Base-by-base conservation (phyloP, 2,797 vertebrate genomes). In the Poliocrania exsul region DNA sequence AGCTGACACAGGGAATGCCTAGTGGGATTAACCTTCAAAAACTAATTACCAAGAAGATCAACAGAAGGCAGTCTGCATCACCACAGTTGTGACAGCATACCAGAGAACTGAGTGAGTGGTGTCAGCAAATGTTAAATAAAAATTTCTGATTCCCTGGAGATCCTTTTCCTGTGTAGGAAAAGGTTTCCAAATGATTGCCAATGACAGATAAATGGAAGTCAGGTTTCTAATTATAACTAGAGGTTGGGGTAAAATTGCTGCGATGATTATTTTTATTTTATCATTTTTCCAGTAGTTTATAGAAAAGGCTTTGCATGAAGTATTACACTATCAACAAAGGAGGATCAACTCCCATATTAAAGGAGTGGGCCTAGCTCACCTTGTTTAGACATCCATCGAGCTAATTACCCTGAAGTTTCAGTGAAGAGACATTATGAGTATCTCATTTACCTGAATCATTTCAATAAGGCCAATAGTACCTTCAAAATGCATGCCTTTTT, bases 1-100 rank as follows among this genome's bases (percentile, higher is more conserved):
- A 35, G 66, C 75, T 37, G 57, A 85, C 89, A 91, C 81, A 73
- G 44, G 35, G 57, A 97, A 96, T 96, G 78, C 88, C 81, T 96
- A 88, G 88, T 96, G 93, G 88, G 87, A 95, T 88, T 97, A 95
- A 96, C 86, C 93, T 97, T 97, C 96, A 96, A 95, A 97, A 97
- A 90, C 91, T 97, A 96, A 96, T 97, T 96, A 95, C 75, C 90
- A 91, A 88, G 91, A 91, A 96, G 78, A 95, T 96, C 92, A 95
- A 87, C 83, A 91, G 94, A 95, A 77, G 65, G 73, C 92, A 85
- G 61, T 64, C 74, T 82, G 57, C 28, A 56, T 53, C 86, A 93
- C 79, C 78, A 51, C 74, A 78, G 72, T 47, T 80, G 44, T 73
- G 75, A 72, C 80, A 96, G 42, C 42, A 50, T 60, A 62, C 23